These are phyloP conservation scores for Rhincodon typus DNA, from an alignment of 2,797 vertebrate genomes.

Conservation along the genomic window DNA sequence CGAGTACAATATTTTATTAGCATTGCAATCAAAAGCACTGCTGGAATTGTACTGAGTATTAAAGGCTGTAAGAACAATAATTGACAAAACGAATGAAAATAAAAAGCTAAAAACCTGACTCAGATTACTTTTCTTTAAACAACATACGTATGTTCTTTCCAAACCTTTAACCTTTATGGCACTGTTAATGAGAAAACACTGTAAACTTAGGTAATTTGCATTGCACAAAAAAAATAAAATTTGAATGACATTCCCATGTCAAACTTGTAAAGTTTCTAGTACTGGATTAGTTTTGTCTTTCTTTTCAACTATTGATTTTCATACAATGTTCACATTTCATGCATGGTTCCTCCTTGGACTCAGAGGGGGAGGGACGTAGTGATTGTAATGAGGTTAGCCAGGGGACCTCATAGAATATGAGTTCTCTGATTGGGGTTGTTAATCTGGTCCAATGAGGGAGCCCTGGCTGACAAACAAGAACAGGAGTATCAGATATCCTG, in stretches of 20 bases:
- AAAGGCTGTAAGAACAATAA: not conserved
- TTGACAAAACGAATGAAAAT: not conserved
- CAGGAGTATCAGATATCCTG: too few relatives aligned
- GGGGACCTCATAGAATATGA: too few relatives aligned
- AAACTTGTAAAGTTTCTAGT: not conserved
- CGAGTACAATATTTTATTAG: too few relatives aligned
- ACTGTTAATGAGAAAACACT: conserved; percentile 6
- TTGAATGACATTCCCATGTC: not conserved
- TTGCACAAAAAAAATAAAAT: not conserved
- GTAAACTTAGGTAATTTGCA: not conserved
- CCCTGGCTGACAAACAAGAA: too few relatives aligned
- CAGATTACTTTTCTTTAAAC: not conserved
- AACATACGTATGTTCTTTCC: not conserved
- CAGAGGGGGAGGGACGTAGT: too few relatives aligned
- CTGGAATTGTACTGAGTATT: not conserved
- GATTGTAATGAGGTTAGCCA: too few relatives aligned
- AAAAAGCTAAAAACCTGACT: not conserved
- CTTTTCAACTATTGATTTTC: not conserved
- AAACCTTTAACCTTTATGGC: not conserved
- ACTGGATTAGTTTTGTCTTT: not conserved
- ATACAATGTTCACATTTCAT: not conserved
- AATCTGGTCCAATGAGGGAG: too few relatives aligned
- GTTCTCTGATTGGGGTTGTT: too few relatives aligned
- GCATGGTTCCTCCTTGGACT: too few relatives aligned
- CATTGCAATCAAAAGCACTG: not conserved